Evolutionary conservation across 2,888 invertebrate genomes (phyloP), one percentile per base, ranked within the genome.

Genomic region (Tachina fera): DNA sequence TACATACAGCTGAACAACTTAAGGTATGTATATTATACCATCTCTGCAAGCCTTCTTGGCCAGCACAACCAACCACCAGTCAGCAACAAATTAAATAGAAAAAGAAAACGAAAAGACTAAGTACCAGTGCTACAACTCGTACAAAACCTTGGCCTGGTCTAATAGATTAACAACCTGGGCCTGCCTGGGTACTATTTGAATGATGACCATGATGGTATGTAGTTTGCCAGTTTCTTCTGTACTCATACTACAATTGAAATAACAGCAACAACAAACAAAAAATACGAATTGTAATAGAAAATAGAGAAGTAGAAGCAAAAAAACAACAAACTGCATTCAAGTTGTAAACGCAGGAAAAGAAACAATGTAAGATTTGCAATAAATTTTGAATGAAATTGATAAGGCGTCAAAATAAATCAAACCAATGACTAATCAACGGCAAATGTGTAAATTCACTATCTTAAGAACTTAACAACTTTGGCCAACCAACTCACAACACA

Each of bases 391-490:
- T 87, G 89, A 89, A 91, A 89, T 92, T 92, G 92, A 92, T 92
- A 92, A 92, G 91, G 91, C 91, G 92, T 92, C 92, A 91, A 91
- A 92, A 92, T 92, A 92, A 92, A 92, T 92, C 92, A 92, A 92
- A 88, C 87, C 87, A 88, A 71, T 87, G 88, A 88, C 88, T 88
- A 88, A 88, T 88, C 88, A 88, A 88, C 87, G 87, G 83, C 84
- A 87, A 88, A 88, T 87, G 88, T 88, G 88, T 87, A 87, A 88
- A 88, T 87, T 87, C 83, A 85, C 83, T 86, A 83, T 91, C 90
- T 90, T 91, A 90, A 90, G 90, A 90, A 91, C 90, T 89, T 83
- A 86, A 86, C 86, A 86, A 79, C 86, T 75, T 75, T 72, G 58
- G 60, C 75, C 72, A 68, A 71, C 63, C 39, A 61, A 71, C 51